Percentiles rank a stretch among this genome's conserved stretches.
phyloP scores from a whole-genome alignment of 2,797 vertebrate species.

The Podarcis siculus region DNA sequence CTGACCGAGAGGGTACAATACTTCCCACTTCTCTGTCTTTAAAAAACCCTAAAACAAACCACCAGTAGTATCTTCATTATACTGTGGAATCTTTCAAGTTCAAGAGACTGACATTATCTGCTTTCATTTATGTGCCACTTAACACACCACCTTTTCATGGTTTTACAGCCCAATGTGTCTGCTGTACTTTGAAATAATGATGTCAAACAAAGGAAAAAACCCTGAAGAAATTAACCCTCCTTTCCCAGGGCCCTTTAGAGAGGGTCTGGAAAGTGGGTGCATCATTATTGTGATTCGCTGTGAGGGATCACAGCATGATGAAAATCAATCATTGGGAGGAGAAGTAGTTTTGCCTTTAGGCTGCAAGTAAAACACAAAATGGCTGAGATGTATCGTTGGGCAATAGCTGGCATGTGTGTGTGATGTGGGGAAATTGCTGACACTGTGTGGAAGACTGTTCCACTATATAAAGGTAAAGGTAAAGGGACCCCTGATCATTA shows the following conservation, averaged over 20 bases:
- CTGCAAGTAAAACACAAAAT: not conserved
- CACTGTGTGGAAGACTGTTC: not conserved
- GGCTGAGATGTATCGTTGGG: not conserved
- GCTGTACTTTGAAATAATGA: conserved; percentile 13
- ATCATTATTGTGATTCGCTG: not conserved
- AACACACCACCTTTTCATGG: not conserved
- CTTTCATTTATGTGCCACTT: not conserved
- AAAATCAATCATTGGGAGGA: conserved; percentile 6
- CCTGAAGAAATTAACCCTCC: not conserved
- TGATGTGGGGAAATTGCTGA: not conserved
- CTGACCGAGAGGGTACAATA: not conserved
- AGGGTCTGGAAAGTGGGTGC: not conserved
- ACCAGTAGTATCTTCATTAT: not conserved
- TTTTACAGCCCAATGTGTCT: not conserved
- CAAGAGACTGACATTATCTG: not conserved
- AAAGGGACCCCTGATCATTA: too few species aligned
- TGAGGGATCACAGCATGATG: not conserved
- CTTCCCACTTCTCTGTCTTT: not conserved
- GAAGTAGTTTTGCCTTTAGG: not conserved
- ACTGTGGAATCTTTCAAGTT: not conserved
- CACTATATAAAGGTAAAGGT: too few species aligned
- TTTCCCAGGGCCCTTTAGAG: not conserved
- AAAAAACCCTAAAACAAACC: not conserved
- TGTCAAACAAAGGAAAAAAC: not conserved
- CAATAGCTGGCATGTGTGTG: not conserved